Evolutionary conservation across 2,888 invertebrate genomes (phyloP).

Genomic region (Agrotis ipsilon): DNA sequence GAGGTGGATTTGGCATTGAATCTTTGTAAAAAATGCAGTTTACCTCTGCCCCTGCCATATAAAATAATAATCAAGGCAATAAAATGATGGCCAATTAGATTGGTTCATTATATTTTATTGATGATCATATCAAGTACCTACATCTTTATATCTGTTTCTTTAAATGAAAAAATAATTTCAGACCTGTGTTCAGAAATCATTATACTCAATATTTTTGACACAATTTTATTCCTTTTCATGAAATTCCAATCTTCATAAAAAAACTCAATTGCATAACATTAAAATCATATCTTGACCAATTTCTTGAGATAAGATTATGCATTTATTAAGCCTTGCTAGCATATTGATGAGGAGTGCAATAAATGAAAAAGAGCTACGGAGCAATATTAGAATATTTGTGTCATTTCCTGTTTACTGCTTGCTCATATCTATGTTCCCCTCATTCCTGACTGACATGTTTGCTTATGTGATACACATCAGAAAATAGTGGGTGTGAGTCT

Average conservation of each 20-base stretch:
- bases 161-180: too few species aligned
- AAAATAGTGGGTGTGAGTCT: not conserved
- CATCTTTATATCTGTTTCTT: too few species aligned
- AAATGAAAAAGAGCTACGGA: not conserved
- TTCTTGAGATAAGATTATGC: not conserved
- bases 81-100: constrained; percentile 9
- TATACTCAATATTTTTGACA: too few species aligned
- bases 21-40: constrained; percentile 10
- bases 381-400: not conserved
- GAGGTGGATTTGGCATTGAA: not conserved
- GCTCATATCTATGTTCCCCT: not conserved
- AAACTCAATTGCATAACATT: not conserved
- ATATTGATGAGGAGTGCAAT: not conserved
- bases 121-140: constrained; percentile 3
- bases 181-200: too few species aligned
- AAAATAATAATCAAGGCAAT: constrained; percentile 11
- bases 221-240: not conserved
- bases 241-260: not conserved
- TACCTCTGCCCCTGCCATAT: not conserved
- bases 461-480: not conserved
- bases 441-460: constrained; percentile 1
- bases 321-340: not conserved
- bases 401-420: constrained; percentile 12
- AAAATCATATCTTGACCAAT: not conserved
- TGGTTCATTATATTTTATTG: constrained; percentile 4